Conservation (phyloP, 2,888 invertebrate species). For the Sepioteuthis lessoniana region DNA sequence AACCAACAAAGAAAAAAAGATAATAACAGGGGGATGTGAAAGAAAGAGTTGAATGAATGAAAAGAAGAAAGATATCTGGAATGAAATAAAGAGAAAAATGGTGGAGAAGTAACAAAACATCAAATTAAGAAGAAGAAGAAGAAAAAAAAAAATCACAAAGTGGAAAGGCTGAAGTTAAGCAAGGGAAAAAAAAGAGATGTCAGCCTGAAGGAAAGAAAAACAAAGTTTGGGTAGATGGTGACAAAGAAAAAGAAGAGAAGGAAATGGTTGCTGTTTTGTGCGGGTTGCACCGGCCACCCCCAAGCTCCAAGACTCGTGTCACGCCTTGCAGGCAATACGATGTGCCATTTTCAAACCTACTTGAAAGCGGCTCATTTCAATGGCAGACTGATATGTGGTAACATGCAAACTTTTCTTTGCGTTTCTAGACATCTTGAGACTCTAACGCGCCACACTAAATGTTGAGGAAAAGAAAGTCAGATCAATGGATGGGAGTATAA, state of each 20-base stretch:
- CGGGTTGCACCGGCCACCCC: neutral
- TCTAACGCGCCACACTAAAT: conserved; percentile 8
- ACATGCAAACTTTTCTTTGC: conserved; percentile 18
- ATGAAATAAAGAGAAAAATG: neutral
- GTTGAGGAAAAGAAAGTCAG: neutral
- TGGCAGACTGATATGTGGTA: conserved; percentile 6
- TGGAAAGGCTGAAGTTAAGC: neutral
- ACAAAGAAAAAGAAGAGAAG: neutral
- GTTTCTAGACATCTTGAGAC: conserved; percentile 16
- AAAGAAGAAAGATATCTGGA: neutral
- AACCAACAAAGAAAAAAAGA: too few species aligned
- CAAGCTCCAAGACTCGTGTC: conserved; percentile 1
- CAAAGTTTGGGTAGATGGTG: neutral
- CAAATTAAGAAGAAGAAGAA: neutral
- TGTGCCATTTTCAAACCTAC: conserved; percentile 23
- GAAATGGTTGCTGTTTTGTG: conserved; percentile 4
- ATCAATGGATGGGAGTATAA: neutral
- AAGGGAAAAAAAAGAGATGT: neutral
- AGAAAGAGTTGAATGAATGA: too few species aligned
- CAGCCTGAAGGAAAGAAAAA: neutral
- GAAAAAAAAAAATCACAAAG: neutral
- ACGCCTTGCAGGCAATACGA: conserved; percentile 20
- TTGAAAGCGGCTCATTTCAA: conserved; percentile 15
- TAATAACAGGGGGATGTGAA: too few species aligned
- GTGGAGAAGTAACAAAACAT: neutral